Evolutionary conservation across 2,113 vertebrate genomes (phyloP), one percentile per base, ranked within the genome.

Genomic region (Phoxinus phoxinus): DNA sequence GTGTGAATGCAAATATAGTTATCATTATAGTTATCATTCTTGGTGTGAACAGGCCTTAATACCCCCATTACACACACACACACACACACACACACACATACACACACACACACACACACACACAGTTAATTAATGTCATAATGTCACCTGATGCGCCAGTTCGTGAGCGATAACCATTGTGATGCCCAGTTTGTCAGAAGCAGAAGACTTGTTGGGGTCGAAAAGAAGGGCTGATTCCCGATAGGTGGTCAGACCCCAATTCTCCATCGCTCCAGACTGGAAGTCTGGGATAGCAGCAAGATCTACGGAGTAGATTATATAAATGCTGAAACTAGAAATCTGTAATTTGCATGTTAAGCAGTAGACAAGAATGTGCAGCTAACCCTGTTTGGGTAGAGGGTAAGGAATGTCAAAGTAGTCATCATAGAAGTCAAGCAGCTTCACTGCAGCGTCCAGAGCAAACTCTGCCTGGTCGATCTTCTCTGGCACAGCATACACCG

Each of bases 341-440:
- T 41, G 35, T 15, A 7, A 15, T 51, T 76, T 56, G 48, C 7
- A 76, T 32, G 27, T 21, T 32, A 15, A 35, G n/a, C 2, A 25
- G 21, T 32, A 35, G 61, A 53, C 10, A 2, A 56, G 8, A 25
- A 69, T 17, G 9, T 12, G 6, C 23, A 53, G 6, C 63, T 51
- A 15, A 94, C 96, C 96, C 93, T 96, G 96, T 90, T 97, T 98
- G 19, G 97, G 97, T n/a, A 98, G 92, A 9, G 97, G 96, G 87
- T 98, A 99, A 0, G 96, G 96, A 84, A 98, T 97, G 71, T 92
- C 93, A 89, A 97, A 98, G 90, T 96, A 98, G 87, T 96, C 95
- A 30, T 98, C 96, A 35, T 95, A 98, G 91, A 98, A 97, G 85
- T 98, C 97, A 69, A 97, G 72, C 79, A 98, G 95, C 86, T 94